Conservation (phyloP, 2,888 invertebrate species). For the Mimumesa dahlbomi region DNA sequence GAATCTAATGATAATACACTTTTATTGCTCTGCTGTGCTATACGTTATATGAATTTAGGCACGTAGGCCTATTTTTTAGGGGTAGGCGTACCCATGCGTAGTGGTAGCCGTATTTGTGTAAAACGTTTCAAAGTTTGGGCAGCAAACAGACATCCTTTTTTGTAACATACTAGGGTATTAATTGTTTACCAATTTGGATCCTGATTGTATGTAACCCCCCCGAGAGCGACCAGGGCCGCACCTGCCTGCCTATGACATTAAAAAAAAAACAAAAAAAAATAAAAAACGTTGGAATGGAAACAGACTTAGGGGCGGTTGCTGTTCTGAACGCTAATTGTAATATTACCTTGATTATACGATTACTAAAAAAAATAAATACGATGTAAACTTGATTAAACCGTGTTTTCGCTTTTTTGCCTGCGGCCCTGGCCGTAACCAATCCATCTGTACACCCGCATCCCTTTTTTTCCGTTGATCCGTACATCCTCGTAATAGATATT, state of each 20-base stretch:
- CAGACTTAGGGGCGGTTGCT: slow-evolving; percentile 72
- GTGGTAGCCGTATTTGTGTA: slow-evolving; percentile 75
- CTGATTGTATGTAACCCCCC: slow-evolving; percentile 68
- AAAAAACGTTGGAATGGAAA: slow-evolving; percentile 44
- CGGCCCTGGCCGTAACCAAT: slow-evolving; percentile 66
- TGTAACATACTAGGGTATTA: slow-evolving; percentile 77
- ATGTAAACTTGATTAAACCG: slow-evolving; percentile 76
- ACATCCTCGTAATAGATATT: slow-evolving; percentile 3
- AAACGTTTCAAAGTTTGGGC: slow-evolving; percentile 73
- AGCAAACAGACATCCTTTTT: slow-evolving; percentile 67
- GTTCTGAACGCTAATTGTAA: slow-evolving; percentile 79
- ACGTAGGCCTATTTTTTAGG: slow-evolving; percentile 55
- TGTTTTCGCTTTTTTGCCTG: slow-evolving; percentile 73
- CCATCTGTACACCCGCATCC: slow-evolving; percentile 21
- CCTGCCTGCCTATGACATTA: slow-evolving; percentile 71
- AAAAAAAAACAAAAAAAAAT: too few species aligned
- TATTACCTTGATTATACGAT: slow-evolving; percentile 80
- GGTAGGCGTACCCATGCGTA: slow-evolving; percentile 68
- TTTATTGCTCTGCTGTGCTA: slow-evolving; percentile 78
- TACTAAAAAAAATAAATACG: slow-evolving; percentile 77
- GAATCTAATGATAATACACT: slow-evolving; percentile 39
- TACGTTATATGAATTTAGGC: slow-evolving; percentile 50
- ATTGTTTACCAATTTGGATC: slow-evolving; percentile 66
- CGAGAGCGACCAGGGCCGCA: slow-evolving; percentile 75
- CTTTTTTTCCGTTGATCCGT: slow-evolving; percentile 24